Conservation (phyloP, 37 sponge, comb jelly and placozoan genomes). For the Corticium candelabrum region DNA sequence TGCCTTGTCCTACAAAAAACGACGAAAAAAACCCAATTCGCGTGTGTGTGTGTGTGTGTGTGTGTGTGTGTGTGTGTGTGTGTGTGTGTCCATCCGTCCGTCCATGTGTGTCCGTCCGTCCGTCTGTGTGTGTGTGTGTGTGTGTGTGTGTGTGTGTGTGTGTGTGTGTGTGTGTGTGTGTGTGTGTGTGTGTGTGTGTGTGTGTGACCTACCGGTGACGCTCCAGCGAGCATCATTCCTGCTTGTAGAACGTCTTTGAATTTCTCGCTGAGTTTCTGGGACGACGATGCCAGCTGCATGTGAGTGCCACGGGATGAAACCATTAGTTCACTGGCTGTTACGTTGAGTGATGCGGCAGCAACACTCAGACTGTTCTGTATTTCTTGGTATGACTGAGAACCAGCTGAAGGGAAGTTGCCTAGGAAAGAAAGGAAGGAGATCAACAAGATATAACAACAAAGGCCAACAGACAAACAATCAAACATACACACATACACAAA, state of each 20-base stretch:
- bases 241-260: slow-evolving; percentile 58
- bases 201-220: slow-evolving; percentile 54
- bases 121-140: no score
- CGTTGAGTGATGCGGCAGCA: slow-evolving; percentile 83
- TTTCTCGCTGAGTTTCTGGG: slow-evolving; percentile 49
- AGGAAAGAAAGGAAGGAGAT: neutral
- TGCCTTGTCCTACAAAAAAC: neutral
- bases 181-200: neutral
- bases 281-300: slow-evolving; percentile 69
- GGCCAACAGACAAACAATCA: no score
- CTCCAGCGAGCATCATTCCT: slow-evolving; percentile 77
- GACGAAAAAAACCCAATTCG: no score
- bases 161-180: no score
- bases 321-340: slow-evolving; percentile 63
- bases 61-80: no score
- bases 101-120: no score
- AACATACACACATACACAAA: no score
- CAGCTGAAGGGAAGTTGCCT: slow-evolving; percentile 35
- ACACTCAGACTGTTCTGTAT: slow-evolving; percentile 72
- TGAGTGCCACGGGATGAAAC: slow-evolving; percentile 68
- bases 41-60: no score
- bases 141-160: no score
- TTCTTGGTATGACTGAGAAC: slow-evolving; percentile 55
- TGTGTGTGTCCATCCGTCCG: no score
- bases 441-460: neutral